phyloP scores from a whole-genome alignment of 2,797 vertebrate genomes.

The Huso huso region DNA sequence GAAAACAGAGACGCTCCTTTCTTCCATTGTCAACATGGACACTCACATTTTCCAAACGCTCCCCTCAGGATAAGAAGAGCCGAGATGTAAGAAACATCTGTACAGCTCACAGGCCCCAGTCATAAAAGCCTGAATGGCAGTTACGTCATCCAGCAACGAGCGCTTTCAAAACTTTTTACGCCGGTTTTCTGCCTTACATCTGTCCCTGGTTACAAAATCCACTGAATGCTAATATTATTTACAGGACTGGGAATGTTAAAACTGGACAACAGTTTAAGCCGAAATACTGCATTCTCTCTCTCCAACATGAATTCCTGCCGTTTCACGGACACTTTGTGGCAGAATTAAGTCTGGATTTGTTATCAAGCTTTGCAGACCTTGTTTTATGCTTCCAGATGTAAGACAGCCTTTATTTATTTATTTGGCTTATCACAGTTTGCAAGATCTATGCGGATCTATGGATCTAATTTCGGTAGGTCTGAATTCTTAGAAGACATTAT shows the following conservation, averaged over 20 bases:
- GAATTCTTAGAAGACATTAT: too few relatives aligned
- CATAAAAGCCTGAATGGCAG: neutral
- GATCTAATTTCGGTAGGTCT: too few relatives aligned
- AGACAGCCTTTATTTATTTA: neutral
- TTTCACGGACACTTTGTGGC: neutral
- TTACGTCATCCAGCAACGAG: neutral
- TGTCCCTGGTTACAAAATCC: constrained; percentile 3
- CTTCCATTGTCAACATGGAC: constrained; percentile 18
- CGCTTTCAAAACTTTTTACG: constrained; percentile 1
- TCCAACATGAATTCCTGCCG: too few relatives aligned
- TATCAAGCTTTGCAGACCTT: neutral
- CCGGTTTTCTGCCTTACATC: neutral
- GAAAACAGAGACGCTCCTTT: too few relatives aligned
- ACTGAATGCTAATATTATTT: too few relatives aligned
- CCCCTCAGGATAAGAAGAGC: constrained; percentile 20
- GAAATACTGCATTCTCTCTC: too few relatives aligned
- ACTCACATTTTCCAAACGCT: constrained; percentile 24
- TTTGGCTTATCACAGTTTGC: neutral
- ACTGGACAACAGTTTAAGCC: too few relatives aligned
- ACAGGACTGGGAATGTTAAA: too few relatives aligned
- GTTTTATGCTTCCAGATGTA: neutral
- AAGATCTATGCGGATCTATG: neutral
- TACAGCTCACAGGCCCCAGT: constrained; percentile 10
- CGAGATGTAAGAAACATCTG: constrained; percentile 29
- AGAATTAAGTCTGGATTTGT: neutral